Conservation (phyloP, 2,888 invertebrate genomes). For the Amblyteles armatorius region DNA sequence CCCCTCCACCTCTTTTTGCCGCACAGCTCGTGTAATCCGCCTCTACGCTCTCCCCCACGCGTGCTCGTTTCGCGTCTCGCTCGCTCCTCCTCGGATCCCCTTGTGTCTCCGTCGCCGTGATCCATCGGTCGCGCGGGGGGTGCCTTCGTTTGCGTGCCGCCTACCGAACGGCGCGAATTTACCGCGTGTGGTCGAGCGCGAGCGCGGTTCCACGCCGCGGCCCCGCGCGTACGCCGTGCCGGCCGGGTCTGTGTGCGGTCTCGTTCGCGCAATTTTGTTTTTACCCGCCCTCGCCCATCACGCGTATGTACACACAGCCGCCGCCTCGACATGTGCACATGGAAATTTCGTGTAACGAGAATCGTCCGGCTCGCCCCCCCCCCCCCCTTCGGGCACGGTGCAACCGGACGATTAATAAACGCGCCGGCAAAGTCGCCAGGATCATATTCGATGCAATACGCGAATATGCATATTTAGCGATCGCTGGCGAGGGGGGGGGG, state of each 20-base stretch:
- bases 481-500: neutral
- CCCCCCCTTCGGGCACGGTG: neutral
- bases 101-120: neutral
- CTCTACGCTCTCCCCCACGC: neutral
- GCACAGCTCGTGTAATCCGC: constrained; percentile 46
- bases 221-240: neutral
- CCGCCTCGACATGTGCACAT: constrained; percentile 13
- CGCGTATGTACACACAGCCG: constrained; percentile 22
- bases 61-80: neutral
- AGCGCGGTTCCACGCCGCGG: constrained; percentile 26
- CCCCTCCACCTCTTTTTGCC: neutral
- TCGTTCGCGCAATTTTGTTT: constrained; percentile 62
- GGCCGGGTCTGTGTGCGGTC: constrained; percentile 35
- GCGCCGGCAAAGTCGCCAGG: constrained; percentile 25
- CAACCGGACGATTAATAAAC: constrained; percentile 54
- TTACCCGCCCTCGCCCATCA: constrained; percentile 7
- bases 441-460: constrained; percentile 43
- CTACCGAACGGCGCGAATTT: constrained; percentile 47
- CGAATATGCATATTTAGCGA: constrained; percentile 9
- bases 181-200: constrained; percentile 48
- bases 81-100: neutral
- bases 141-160: constrained; percentile 38
- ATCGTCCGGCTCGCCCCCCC: neutral
- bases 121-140: neutral
- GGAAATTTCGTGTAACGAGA: constrained; percentile 30